These are phyloP conservation scores for Sapajus apella DNA, from an alignment of 2,113 vertebrate species.

Conservation along the genomic window DNA sequence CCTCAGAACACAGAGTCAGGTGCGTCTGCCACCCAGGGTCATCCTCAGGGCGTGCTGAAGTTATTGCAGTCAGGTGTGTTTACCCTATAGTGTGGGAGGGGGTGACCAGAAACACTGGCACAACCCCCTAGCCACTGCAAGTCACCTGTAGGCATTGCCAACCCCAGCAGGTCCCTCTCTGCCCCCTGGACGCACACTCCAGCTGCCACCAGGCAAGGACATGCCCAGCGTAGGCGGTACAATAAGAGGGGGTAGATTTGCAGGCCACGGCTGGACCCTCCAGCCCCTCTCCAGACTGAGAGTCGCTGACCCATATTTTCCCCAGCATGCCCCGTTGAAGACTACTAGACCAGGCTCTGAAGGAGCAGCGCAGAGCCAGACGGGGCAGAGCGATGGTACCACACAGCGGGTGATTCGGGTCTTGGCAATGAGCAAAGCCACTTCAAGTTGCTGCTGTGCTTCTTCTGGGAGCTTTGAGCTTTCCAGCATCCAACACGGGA, in stretches of 20 bases:
- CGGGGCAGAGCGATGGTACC: rapidly evolving
- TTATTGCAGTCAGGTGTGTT: too few relatives aligned
- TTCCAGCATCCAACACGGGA: rapidly evolving
- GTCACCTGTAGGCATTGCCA: background rate
- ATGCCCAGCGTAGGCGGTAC: background rate
- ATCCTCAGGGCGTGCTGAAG: too few relatives aligned
- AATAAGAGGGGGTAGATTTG: too few relatives aligned
- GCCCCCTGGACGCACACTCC: background rate
- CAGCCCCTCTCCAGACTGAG: background rate
- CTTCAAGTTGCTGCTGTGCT: rapidly evolving
- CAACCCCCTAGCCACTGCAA: rapidly evolving
- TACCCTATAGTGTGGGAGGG: too few relatives aligned
- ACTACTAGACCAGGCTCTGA: background rate
- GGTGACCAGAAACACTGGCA: background rate
- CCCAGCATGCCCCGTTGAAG: background rate
- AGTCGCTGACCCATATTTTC: background rate
- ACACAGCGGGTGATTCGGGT: rapidly evolving
- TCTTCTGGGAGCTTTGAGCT: background rate
- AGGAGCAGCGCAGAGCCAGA: background rate
- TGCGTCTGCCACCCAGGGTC: too few relatives aligned
- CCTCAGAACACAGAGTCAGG: too few relatives aligned
- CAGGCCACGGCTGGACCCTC: background rate
- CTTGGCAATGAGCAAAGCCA: background rate
- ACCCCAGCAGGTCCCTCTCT: background rate
- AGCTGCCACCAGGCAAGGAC: background rate